phyloP scores from a whole-genome alignment of 2,113 vertebrate species.

The Tragelaphus scriptus region DNA sequence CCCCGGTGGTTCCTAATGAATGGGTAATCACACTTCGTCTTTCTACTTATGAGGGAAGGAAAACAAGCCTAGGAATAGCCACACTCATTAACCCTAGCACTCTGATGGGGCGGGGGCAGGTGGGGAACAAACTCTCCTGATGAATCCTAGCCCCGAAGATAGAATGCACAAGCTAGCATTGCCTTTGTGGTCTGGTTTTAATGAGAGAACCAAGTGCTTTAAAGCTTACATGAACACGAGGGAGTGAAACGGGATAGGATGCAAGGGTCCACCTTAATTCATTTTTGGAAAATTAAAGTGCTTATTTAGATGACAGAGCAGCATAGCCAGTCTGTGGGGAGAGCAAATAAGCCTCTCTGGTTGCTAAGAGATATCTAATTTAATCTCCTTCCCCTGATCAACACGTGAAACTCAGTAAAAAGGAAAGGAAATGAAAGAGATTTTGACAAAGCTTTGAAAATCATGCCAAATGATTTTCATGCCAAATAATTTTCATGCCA shows the following conservation, averaged over 20 bases:
- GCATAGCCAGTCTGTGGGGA: constrained; percentile 1
- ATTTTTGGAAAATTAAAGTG: constrained; percentile 59
- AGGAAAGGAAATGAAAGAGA: constrained; percentile 36
- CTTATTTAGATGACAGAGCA: constrained; percentile 53
- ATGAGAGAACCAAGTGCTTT: neutral
- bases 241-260: neutral
- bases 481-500: constrained; percentile 2
- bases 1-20: neutral
- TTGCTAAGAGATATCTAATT: constrained; percentile 60
- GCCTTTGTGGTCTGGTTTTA: neutral
- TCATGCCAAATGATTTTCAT: constrained; percentile 22
- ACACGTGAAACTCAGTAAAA: constrained; percentile 9
- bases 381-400: constrained; percentile 54
- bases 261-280: constrained; percentile 5
- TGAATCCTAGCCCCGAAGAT: neutral
- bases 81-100: neutral
- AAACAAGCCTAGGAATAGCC: neutral
- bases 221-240: neutral
- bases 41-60: neutral
- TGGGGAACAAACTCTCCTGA: neutral
- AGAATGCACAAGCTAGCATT: neutral
- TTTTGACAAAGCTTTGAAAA: constrained; percentile 61
- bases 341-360: constrained; percentile 50
- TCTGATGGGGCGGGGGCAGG: neutral
- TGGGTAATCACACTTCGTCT: neutral